Conservation (phyloP, 2,113 vertebrate genomes). For the Argyrosomus japonicus region DNA sequence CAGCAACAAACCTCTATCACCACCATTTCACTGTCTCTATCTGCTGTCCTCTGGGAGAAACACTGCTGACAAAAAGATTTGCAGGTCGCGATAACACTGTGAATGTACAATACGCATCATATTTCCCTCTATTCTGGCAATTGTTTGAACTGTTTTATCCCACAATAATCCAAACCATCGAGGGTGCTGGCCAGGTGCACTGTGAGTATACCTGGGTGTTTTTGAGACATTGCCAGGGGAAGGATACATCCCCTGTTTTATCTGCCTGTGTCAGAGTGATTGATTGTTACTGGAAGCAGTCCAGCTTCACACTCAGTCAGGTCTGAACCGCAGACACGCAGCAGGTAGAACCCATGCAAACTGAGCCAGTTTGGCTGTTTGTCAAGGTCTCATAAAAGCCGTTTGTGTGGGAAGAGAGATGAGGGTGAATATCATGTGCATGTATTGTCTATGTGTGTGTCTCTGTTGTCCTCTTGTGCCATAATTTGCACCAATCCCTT, state of each 20-base stretch:
- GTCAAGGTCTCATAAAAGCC: slow-evolving; percentile 59
- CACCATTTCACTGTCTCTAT: slow-evolving; percentile 24
- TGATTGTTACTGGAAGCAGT: slow-evolving; percentile 66
- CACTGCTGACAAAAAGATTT: slow-evolving; percentile 48
- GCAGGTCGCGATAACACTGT: slow-evolving; percentile 16
- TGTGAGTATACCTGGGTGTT: slow-evolving; percentile 38
- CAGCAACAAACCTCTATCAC: slow-evolving; percentile 40
- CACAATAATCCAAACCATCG: slow-evolving; percentile 46
- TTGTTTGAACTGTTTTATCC: slow-evolving; percentile 37
- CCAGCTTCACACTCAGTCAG: slow-evolving; percentile 56
- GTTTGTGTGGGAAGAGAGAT: slow-evolving; percentile 21
- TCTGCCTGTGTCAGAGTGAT: slow-evolving; percentile 66
- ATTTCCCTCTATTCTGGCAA: slow-evolving; percentile 36
- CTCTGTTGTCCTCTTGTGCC: slow-evolving; percentile 3
- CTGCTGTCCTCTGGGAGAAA: slow-evolving; percentile 39
- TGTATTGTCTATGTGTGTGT: slow-evolving; percentile 27
- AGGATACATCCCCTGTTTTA: slow-evolving; percentile 54
- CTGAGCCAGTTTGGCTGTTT: slow-evolving; percentile 51
- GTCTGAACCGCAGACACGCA: slow-evolving; percentile 42
- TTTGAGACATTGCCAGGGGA: slow-evolving; percentile 54
- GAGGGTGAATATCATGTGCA: slow-evolving; percentile 31
- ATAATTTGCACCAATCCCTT: slow-evolving; percentile 60
- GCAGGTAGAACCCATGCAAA: slow-evolving; percentile 52
- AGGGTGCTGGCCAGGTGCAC: slow-evolving; percentile 59
- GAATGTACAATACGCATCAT: slow-evolving; percentile 16